Evolutionary conservation across 92 coral and sea anemone genomes (phyloP), one percentile per base, ranked within the genome.

Genomic region (Parazoanthus darwini): DNA sequence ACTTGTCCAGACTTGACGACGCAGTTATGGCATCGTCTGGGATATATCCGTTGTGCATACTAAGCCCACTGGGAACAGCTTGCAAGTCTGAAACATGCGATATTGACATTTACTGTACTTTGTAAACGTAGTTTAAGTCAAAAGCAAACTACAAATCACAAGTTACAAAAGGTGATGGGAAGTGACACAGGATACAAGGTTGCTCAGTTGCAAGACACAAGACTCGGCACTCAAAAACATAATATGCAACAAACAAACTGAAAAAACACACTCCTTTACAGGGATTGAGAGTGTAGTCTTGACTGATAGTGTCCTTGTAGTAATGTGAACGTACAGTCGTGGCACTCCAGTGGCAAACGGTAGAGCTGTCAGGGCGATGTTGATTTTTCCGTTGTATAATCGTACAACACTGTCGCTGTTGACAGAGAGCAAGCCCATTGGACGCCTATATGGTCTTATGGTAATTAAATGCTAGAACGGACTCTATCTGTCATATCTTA

Each of bases 21-120:
- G 85, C 85, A 4, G 85, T 81, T 58, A 81, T 81, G 13, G 85
- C 85, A 65, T 81, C 85, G 15, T 81, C 85, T 18, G 85, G 85
- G 18, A 81, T 65, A 6, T 59, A 59, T 18, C 73, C 74, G 6
- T 5, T 81, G 74, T 81, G 85, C 74, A 81, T 81, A 23, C 72
- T 81, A 63, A 81, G 72, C 3, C 74, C 85, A 15, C 54, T 59
- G 2, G 50, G 35, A 81, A 59, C 26, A 35, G 48, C 74, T 81
- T 18, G 18, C 39, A 73, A 8, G 18, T 58, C 26, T 81, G 71
- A 36, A 56, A 73, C 42, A 73, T 23, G 77, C 10, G 29, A 73
- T 35, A 73, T 10, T 35, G 20, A 29, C n/a, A 33, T 10, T 20
- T 63, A 63, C 33, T 29, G 33, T 0, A 29, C 70, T 63, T 63